Percentiles rank a stretch among this genome's conserved stretches.
These are phyloP conservation scores for Muscicapa comitata DNA, from an alignment of 2,797 vertebrate genomes.

Conservation along the genomic window DNA sequence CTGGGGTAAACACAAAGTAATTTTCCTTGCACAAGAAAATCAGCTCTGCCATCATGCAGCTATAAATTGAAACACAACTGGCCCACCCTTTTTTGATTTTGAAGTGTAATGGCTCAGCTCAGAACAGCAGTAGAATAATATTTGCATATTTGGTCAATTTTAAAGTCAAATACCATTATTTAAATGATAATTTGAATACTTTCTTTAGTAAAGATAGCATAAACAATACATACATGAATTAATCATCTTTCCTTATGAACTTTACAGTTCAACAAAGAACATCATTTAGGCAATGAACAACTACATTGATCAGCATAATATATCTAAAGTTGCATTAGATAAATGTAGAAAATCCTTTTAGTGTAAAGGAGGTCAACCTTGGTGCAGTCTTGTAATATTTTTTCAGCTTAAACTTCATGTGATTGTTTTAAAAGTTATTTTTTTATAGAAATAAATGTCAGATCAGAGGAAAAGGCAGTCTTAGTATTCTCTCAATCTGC, in stretches of 20 bases:
- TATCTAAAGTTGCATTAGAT: background rate
- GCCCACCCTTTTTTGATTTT: background rate
- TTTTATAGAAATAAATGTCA: background rate
- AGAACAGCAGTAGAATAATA: background rate
- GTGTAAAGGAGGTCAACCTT: background rate
- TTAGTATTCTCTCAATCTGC: background rate
- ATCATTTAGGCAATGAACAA: background rate
- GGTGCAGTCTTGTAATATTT: background rate
- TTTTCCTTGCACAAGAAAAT: background rate
- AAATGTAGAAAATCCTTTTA: background rate
- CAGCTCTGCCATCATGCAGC: background rate
- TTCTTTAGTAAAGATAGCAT: conserved; percentile 1
- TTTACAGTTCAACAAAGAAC: background rate
- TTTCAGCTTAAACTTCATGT: background rate
- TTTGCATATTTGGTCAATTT: conserved; percentile 12
- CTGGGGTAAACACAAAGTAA: background rate
- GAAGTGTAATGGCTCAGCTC: background rate
- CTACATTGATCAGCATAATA: background rate
- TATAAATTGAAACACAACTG: background rate
- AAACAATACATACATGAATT: conserved; percentile 26
- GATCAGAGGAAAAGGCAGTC: background rate
- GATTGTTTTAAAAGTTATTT: background rate
- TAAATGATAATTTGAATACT: conserved; percentile 20
- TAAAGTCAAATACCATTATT: conserved; percentile 26
- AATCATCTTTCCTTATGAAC: background rate